Conservation (phyloP, 2,113 vertebrate genomes). For the Uropsilus gracilis region DNA sequence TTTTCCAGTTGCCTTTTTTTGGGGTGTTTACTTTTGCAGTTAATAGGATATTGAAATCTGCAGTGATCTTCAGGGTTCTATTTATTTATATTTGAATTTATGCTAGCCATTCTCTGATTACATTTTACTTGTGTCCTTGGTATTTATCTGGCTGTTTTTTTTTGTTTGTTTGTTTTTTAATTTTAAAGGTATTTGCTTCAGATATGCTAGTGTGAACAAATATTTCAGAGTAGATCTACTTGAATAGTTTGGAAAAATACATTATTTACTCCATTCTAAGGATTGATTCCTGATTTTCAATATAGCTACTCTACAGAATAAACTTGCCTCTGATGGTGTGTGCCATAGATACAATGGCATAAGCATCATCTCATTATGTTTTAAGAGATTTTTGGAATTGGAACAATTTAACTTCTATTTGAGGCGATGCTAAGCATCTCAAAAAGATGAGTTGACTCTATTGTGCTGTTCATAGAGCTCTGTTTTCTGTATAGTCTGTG, state of each 20-base stretch:
- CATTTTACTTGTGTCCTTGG: not conserved
- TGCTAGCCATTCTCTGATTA: slow-evolving; percentile 8
- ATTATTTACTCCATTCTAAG: not conserved
- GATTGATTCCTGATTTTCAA: slow-evolving; percentile 1
- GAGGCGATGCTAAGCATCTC: slow-evolving; percentile 50
- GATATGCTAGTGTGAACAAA: not conserved
- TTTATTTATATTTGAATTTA: slow-evolving; percentile 22
- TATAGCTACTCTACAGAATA: not conserved
- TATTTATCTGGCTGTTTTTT: slow-evolving; percentile 30
- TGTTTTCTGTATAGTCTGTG: slow-evolving; percentile 43
- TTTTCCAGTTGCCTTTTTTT: not conserved
- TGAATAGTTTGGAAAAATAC: slow-evolving; percentile 54
- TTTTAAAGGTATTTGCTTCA: not conserved
- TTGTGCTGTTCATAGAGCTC: not conserved
- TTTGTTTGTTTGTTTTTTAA: too few species aligned
- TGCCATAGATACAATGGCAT: not conserved
- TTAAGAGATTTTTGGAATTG: slow-evolving; percentile 24
- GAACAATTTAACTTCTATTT: slow-evolving; percentile 47
- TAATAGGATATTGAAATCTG: not conserved
- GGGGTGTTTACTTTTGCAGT: not conserved
- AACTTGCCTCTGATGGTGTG: slow-evolving; percentile 32
- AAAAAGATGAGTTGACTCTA: slow-evolving; percentile 54
- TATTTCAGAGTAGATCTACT: not conserved
- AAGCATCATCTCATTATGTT: slow-evolving; percentile 14
- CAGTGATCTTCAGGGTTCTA: not conserved